Conservation (phyloP, 2,888 invertebrate genomes). For the Cremastinae sp. region DNA sequence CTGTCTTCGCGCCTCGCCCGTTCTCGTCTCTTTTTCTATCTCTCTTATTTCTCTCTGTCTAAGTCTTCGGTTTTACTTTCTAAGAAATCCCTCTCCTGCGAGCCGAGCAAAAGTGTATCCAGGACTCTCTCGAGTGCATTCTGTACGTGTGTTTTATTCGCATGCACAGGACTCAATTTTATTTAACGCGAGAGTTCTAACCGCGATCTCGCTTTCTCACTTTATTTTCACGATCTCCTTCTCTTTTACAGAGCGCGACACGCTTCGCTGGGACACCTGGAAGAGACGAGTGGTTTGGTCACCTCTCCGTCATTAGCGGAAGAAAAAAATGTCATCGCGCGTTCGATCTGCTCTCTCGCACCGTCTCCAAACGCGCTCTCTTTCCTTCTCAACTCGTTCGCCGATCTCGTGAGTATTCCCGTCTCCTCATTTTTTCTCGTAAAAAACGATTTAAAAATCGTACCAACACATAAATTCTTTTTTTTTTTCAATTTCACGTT, state of each 20-base stretch:
- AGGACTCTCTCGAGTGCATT: slow-evolving; percentile 33
- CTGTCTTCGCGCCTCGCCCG: slow-evolving; percentile 69
- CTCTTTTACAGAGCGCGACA: slow-evolving; percentile 24
- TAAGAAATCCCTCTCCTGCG: slow-evolving; percentile 69
- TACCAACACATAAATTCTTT: too few species aligned
- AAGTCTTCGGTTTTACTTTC: slow-evolving; percentile 79
- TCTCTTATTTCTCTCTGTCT: slow-evolving; percentile 37
- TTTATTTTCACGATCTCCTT: too few species aligned
- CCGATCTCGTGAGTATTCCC: not conserved
- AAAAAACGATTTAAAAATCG: not conserved
- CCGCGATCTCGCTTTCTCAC: slow-evolving; percentile 4
- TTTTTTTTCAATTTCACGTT: too few species aligned
- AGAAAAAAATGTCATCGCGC: slow-evolving; percentile 44
- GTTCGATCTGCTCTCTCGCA: slow-evolving; percentile 41
- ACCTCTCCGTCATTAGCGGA: slow-evolving; percentile 40
- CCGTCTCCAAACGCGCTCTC: slow-evolving; percentile 11
- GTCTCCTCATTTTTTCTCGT: not conserved
- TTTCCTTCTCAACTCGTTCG: slow-evolving; percentile 15
- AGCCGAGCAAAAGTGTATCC: slow-evolving; percentile 40
- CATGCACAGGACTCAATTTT: slow-evolving; percentile 7
- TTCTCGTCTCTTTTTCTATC: slow-evolving; percentile 42
- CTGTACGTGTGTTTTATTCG: slow-evolving; percentile 21
- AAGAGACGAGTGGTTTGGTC: slow-evolving; percentile 60
- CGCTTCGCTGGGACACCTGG: slow-evolving; percentile 59
- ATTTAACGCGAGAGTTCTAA: slow-evolving; percentile 29